A percentile compares a stretch with the other conserved stretches of the same genome.
phyloP scores from a whole-genome alignment of 2,888 invertebrate species.

The Glaucopsyche alexis region DNA sequence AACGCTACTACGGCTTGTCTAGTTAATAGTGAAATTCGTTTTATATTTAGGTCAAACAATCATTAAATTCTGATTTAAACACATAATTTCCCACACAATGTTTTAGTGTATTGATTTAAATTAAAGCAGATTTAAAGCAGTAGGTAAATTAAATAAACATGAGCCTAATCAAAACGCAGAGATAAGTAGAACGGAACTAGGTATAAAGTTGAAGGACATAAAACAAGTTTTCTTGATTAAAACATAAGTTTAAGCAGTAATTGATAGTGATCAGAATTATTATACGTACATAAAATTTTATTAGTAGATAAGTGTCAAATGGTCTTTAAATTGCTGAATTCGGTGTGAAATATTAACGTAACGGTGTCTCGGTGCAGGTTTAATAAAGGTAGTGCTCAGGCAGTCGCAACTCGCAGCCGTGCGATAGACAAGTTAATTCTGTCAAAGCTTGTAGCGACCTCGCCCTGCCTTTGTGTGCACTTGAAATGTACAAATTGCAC shows the following conservation, averaged over 20 bases:
- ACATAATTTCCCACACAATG: neutral
- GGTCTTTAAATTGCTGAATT: neutral
- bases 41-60: neutral
- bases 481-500: slow-evolving; percentile 81
- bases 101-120: neutral
- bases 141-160: slow-evolving; percentile 1
- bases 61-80: neutral
- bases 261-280: neutral
- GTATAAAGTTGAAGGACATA: slow-evolving; percentile 16
- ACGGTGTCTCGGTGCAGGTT: slow-evolving; percentile 44
- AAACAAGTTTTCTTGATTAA: slow-evolving; percentile 5
- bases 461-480: slow-evolving; percentile 77
- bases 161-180: slow-evolving; percentile 1
- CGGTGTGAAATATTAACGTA: slow-evolving; percentile 21
- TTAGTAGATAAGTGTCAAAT: neutral
- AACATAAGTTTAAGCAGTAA: slow-evolving; percentile 6
- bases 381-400: slow-evolving; percentile 67
- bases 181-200: slow-evolving; percentile 12
- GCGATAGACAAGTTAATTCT: slow-evolving; percentile 77
- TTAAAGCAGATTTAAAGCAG: neutral
- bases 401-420: slow-evolving; percentile 51
- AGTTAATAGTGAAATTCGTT: neutral
- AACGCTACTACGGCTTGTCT: no score
- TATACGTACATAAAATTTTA: neutral
- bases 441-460: slow-evolving; percentile 76